Evolutionary conservation across 2,888 invertebrate genomes (phyloP), one percentile per base, ranked within the genome.

Genomic region (Prenolepis imparis): DNA sequence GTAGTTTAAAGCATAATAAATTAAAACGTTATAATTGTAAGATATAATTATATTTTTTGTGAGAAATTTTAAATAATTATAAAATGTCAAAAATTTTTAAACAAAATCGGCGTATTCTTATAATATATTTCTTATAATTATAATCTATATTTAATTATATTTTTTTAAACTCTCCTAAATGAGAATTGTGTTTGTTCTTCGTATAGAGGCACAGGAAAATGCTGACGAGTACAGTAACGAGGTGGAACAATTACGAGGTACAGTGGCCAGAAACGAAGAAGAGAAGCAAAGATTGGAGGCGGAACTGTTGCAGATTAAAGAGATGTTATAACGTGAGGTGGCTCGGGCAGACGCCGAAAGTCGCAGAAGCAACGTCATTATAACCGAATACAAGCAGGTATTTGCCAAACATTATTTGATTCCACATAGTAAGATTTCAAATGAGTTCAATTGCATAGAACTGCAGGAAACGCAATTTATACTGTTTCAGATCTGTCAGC

Each of bases 341-440:
- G 96, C 97, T 24, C 96, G 97, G 90, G 96, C 97, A 1, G 97
- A 97, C 89, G 96, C 96, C 32, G 98, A 97, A 85, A 96, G 97
- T 57, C 96, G 96, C 8, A 96, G 97, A 92, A 98, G 97, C 94
- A 96, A 96, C 63, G 97, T 97, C 24, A 98, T 99, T 63, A 98
- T 99, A 89, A 96, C 97, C 70, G 99, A 99, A 92, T 99, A 99
- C 93, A 98, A 99, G 94, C 97, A 98, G 95, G 96, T 96, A 92
- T 67, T 28, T 2, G n/a, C 11, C 11, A 18, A 32, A 75, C 24
- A 28, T 72, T 32, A 18, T 68, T 24, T 64, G 32, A 63, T 52
- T 21, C n/a, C n/a, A 61, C 0, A 64, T 61, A n/a, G 3, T 15
- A 39, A 9, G n/a, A 57, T 44, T 74, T 39, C 5, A 44, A 39